phyloP scores from a whole-genome alignment of 2,888 invertebrate genomes.

The Lithophane socia region DNA sequence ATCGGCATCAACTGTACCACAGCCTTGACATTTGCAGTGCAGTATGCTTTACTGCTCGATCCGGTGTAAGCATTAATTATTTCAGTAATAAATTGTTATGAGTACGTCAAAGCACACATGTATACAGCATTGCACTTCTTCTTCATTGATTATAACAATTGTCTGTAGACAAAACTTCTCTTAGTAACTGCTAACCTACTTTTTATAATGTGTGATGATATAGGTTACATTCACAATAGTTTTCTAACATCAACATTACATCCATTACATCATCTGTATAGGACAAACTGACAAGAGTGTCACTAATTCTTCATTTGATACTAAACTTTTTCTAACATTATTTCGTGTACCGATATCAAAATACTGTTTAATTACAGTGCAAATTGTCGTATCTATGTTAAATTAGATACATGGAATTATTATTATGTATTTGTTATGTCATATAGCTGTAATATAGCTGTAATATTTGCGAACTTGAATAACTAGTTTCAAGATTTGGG shows the following conservation, averaged over 20 bases:
- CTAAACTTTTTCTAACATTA: not conserved
- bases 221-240: constrained; percentile 3
- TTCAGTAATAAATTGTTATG: not conserved
- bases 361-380: not conserved
- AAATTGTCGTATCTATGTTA: constrained; percentile 7
- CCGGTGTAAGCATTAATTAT: not conserved
- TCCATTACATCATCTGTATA: not conserved
- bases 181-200: constrained; percentile 6
- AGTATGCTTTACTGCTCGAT: too few species aligned
- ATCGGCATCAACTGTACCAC: not conserved
- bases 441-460: constrained; percentile 42
- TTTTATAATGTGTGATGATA: constrained; percentile 3
- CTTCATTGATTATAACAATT: not conserved
- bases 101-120: not conserved
- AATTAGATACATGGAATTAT: constrained; percentile 12
- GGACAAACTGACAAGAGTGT: not conserved
- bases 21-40: not conserved
- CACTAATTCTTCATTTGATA: not conserved
- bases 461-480: constrained; percentile 31
- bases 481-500: constrained; percentile 39
- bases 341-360: not conserved
- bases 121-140: not conserved
- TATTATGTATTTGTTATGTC: constrained; percentile 34
- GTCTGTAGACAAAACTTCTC: not conserved
- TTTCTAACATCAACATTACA: not conserved